phyloP scores from a whole-genome alignment of 2,113 vertebrate genomes.

The Dascyllus trimaculatus region DNA sequence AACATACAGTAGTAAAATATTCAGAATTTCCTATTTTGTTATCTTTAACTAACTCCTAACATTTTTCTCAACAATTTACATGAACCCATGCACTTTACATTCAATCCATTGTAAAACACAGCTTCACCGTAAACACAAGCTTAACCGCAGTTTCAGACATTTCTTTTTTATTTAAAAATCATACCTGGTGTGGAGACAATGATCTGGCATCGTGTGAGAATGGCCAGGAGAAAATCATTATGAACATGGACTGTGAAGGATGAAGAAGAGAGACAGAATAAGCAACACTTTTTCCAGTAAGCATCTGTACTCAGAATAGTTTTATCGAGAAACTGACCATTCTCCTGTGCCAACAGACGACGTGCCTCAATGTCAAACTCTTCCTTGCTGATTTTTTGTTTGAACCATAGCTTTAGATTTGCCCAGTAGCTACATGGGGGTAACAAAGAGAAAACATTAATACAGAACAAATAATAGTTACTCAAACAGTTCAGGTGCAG shows the following conservation, averaged over 20 bases:
- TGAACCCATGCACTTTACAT: too few relatives aligned
- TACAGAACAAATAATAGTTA: not conserved
- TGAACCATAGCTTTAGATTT: conserved; percentile 98
- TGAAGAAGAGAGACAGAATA: not conserved
- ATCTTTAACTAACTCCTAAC: too few relatives aligned
- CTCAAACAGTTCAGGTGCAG: too few relatives aligned
- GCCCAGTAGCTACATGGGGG: conserved; percentile 92
- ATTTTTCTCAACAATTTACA: too few relatives aligned
- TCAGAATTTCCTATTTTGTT: not conserved
- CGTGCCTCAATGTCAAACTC: conserved; percentile 97
- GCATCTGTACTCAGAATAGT: not conserved
- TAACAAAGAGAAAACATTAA: not conserved
- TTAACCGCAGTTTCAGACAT: not conserved
- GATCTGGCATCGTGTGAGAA: conserved; percentile 97
- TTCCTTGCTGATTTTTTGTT: conserved; percentile 99
- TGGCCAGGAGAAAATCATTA: conserved; percentile 98
- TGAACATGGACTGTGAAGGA: conserved; percentile 91
- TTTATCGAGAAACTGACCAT: conserved; percentile 82
- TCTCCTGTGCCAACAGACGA: conserved; percentile 94
- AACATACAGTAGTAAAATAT: not conserved
- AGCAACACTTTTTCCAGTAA: not conserved
- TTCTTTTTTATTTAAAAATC: not conserved
- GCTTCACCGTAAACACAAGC: too few relatives aligned
- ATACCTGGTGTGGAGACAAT: conserved; percentile 95
- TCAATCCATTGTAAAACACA: too few relatives aligned